Evolutionary conservation across 2,888 invertebrate species (phyloP), one percentile per base, ranked within the genome.

Genomic region (Keiferia lycopersicella): DNA sequence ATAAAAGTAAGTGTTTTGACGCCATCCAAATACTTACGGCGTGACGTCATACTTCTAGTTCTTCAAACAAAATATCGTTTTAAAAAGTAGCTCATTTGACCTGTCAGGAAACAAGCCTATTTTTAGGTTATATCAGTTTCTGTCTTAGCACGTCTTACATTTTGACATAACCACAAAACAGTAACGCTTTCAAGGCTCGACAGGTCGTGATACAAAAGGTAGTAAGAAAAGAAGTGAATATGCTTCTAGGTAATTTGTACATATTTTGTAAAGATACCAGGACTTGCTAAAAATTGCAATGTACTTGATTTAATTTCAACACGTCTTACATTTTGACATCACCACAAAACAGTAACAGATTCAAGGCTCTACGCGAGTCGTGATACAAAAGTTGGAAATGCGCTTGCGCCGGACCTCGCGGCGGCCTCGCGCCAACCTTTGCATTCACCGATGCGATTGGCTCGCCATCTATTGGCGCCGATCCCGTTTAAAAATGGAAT

Each of bases 391-490:
- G 73, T 67, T 64, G 63, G 56, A 66, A 64, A 66, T 66, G 56
- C 56, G 56, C 30, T 2, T 18, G 71, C 71, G 74, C 75, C 73
- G 79, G 82, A 81, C 84, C 82, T 86, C 82, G 82, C 68, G 67
- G 63, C 84, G 88, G 83, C 88, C 89, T 89, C 87, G 85, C 69
- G 61, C 66, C 82, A 84, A 79, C 88, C 87, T 87, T 79, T 80
- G 84, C 88, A 82, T 88, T 89, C 89, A 87, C 90, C 81, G 79
- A 76, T 80, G 80, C 84, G 71, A 88, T 87, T 88, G 87, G 87
- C 77, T 82, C 79, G 80, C 80, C 84, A 79, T 79, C 83, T 82
- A 82, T 84, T 77, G 80, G 76, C 79, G 76, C 80, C 78, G 80
- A 76, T 69, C 74, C 2, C 16, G n/a, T 16, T 56, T 34, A 56